Evolutionary conservation across 2,797 vertebrate species (phyloP).

Genomic region (Hippopotamyrus pictus): DNA sequence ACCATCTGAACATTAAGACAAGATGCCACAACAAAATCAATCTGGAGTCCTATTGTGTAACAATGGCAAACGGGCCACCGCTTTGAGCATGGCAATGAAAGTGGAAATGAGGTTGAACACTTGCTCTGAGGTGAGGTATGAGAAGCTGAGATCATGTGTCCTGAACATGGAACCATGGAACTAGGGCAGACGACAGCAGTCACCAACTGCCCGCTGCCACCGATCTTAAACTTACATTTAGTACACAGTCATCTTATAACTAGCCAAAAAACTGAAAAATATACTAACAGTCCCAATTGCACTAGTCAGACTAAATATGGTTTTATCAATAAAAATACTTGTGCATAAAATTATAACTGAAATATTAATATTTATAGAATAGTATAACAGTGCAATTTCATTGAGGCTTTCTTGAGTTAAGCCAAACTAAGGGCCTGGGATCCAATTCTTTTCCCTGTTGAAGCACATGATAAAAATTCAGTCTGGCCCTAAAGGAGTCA

Average conservation of each 20-base stretch:
- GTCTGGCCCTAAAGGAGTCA: neutral
- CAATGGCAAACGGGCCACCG: neutral
- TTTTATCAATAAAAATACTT: constrained; percentile 9
- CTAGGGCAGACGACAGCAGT: neutral
- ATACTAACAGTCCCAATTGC: constrained; percentile 3
- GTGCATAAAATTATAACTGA: constrained; percentile 4
- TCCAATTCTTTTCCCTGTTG: neutral
- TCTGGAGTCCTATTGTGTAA: neutral
- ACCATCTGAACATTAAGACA: constrained; percentile 8
- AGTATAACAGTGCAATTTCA: constrained; percentile 3
- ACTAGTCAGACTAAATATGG: neutral
- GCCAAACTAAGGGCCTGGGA: neutral
- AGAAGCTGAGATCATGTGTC: neutral
- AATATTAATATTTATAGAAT: neutral
- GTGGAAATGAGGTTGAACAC: constrained; percentile 50
- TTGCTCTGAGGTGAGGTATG: constrained; percentile 51
- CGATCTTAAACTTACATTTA: neutral
- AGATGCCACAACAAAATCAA: constrained; percentile 1
- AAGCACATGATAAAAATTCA: neutral
- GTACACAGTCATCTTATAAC: neutral
- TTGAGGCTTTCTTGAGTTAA: neutral
- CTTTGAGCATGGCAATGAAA: constrained; percentile 29
- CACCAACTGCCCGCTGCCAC: neutral
- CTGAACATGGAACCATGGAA: constrained; percentile 10
- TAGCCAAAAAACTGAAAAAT: neutral